These are phyloP conservation scores for Drosophila borealis DNA, from an alignment of 2,888 invertebrate genomes.

Conservation along the genomic window DNA sequence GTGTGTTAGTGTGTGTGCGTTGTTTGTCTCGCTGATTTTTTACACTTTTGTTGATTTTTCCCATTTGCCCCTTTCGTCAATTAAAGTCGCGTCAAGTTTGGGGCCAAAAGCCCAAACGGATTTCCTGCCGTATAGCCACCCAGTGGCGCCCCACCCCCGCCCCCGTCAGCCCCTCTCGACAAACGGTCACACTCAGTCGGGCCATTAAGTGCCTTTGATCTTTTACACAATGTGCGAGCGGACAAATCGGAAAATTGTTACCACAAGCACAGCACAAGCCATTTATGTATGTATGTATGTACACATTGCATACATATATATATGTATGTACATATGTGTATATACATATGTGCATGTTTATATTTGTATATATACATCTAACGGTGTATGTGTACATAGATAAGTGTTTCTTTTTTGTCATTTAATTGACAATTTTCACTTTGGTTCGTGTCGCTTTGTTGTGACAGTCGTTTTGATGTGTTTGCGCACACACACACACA, in stretches of 20 bases:
- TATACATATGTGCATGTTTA: background rate
- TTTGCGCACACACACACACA: constrained; percentile 43
- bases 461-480: constrained; percentile 76
- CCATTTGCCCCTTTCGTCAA: constrained; percentile 65
- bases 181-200: constrained; percentile 50
- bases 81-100: constrained; percentile 68
- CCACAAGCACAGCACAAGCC: constrained; percentile 31
- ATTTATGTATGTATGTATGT: constrained; percentile 15
- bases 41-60: constrained; percentile 66
- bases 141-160: constrained; percentile 38
- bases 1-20: constrained; percentile 10
- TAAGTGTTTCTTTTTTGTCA: constrained; percentile 31
- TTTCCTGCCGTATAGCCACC: constrained; percentile 52
- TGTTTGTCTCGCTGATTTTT: constrained; percentile 56
- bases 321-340: background rate
- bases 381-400: constrained; percentile 1
- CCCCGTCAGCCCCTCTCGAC: background rate
- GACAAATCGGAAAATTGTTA: constrained; percentile 55
- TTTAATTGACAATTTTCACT: constrained; percentile 79
- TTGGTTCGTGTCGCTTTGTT: constrained; percentile 64
- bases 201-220: constrained; percentile 78
- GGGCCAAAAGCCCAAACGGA: constrained; percentile 55
- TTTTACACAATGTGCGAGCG: constrained; percentile 55
- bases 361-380: background rate
- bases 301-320: background rate